A percentile compares a stretch with the other conserved stretches of the same genome.
phyloP scores from a whole-genome alignment of 2,113 vertebrate species.

The Strix aluco region DNA sequence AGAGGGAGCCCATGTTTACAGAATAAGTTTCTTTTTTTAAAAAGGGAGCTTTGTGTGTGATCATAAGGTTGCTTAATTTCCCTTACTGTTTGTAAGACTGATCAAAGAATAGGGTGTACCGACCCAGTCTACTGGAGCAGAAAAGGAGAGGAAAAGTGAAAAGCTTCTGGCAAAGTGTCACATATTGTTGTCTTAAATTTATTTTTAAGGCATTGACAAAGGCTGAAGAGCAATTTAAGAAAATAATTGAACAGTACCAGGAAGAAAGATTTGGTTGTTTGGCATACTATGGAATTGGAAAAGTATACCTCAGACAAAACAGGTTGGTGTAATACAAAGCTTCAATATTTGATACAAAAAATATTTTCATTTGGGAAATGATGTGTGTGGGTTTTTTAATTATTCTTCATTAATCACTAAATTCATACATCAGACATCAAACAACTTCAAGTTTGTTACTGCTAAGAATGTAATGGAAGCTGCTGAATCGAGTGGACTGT shows the following conservation, averaged over 20 bases:
- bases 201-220: conserved; percentile 82
- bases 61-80: neutral
- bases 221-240: conserved; percentile 82
- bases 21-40: neutral
- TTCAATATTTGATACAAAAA: neutral
- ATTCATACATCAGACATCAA: neutral
- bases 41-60: neutral
- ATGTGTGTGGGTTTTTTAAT: fast-evolving
- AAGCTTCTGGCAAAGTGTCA: neutral
- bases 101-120: neutral
- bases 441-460: neutral
- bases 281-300: conserved; percentile 86
- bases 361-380: neutral
- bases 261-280: conserved; percentile 85
- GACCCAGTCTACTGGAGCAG: neutral
- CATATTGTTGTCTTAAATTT: neutral
- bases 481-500: fast-evolving
- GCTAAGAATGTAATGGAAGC: neutral
- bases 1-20: neutral
- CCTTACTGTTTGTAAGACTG: neutral
- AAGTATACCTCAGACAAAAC: conserved; percentile 87
- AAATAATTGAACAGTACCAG: conserved; percentile 76
- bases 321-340: conserved; percentile 73
- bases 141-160: neutral
- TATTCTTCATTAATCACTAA: neutral